phyloP scores from a whole-genome alignment of 1,140 invertebrate species.

The Streblospio benedicti region DNA sequence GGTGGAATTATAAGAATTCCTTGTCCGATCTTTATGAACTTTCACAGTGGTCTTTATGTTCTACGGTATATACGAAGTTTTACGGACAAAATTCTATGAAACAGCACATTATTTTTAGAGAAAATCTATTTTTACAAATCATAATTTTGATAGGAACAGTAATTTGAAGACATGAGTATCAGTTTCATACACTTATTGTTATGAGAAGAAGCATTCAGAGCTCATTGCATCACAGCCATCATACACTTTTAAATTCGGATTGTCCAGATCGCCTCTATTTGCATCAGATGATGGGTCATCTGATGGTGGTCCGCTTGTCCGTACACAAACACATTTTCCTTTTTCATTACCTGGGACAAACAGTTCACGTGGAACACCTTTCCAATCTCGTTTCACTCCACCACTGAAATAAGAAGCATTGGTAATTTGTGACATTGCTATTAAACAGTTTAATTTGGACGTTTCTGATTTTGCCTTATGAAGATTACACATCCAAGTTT shows the following conservation, averaged over 20 bases:
- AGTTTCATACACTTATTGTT: no score
- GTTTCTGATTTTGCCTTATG: background rate
- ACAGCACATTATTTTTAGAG: no score
- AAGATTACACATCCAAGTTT: no score
- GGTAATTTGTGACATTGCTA: background rate
- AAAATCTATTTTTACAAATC: no score
- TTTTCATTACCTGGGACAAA: conserved; percentile 56
- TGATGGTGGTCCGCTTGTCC: conserved; percentile 48
- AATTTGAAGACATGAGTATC: no score
- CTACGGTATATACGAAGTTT: no score
- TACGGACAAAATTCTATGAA: no score
- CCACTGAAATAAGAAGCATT: conserved; percentile 57
- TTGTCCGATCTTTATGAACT: no score
- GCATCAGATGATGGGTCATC: conserved; percentile 44
- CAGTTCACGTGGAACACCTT: conserved; percentile 71
- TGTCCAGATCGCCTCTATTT: conserved; percentile 48
- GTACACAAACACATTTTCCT: conserved; percentile 72
- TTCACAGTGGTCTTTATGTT: no score
- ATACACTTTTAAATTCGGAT: conserved; percentile 51
- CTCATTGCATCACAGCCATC: conserved; percentile 35
- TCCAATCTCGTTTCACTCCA: conserved; percentile 72
- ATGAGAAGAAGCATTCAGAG: no score
- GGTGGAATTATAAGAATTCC: no score
- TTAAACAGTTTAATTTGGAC: background rate
- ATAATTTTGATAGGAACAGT: no score